phyloP scores from a whole-genome alignment of 2,797 vertebrate species.

The Chelidonichthys spinosus region DNA sequence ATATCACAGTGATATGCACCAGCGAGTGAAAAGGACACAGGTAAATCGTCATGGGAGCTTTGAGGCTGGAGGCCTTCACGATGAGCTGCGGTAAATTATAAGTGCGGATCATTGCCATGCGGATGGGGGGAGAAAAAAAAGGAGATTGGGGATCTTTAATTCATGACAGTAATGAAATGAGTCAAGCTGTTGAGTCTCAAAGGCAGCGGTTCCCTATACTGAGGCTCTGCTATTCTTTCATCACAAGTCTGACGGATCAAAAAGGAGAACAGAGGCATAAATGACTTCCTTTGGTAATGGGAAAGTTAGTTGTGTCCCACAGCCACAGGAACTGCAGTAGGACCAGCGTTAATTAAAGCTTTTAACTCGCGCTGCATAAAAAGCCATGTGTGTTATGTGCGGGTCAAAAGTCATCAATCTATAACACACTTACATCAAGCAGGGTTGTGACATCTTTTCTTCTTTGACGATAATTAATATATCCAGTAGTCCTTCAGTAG shows the following conservation, averaged over 20 bases:
- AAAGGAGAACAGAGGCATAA: slow-evolving; percentile 55
- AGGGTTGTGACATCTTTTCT: not conserved
- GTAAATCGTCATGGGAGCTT: slow-evolving; percentile 73
- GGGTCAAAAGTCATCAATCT: slow-evolving; percentile 13
- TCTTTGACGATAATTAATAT: slow-evolving; percentile 8
- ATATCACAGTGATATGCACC: slow-evolving; percentile 60
- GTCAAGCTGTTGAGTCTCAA: slow-evolving; percentile 76
- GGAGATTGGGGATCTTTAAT: slow-evolving; percentile 76
- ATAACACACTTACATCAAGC: not conserved
- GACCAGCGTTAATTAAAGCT: slow-evolving; percentile 38
- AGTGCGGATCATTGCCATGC: slow-evolving; percentile 54
- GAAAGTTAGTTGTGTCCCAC: slow-evolving; percentile 53
- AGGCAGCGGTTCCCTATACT: slow-evolving; percentile 60
- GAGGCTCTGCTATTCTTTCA: slow-evolving; percentile 67
- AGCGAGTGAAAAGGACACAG: slow-evolving; percentile 73
- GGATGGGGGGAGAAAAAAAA: slow-evolving; percentile 19
- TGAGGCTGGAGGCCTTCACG: slow-evolving; percentile 59
- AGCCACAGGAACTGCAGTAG: slow-evolving; percentile 32
- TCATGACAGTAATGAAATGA: slow-evolving; percentile 82
- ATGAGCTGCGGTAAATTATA: slow-evolving; percentile 67
- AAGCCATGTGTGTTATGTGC: not conserved
- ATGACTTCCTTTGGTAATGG: slow-evolving; percentile 63
- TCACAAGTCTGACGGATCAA: slow-evolving; percentile 65
- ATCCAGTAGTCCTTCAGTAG: not conserved
- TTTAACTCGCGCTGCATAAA: slow-evolving; percentile 13